Evolutionary conservation across 2,888 invertebrate species (phyloP).

Genomic region (Chymomyza amoena): DNA sequence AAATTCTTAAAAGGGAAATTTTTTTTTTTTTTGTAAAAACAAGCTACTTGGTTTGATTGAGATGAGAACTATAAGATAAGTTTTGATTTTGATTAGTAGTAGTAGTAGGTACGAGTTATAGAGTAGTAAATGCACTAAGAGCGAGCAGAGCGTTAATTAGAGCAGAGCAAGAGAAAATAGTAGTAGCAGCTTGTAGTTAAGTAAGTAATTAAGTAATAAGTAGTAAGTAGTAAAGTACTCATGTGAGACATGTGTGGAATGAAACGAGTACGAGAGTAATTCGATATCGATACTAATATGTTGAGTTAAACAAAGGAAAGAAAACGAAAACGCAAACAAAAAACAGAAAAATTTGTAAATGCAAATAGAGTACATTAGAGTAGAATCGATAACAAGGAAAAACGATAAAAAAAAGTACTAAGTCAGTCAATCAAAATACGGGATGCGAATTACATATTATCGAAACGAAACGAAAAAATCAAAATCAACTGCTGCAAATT

Average conservation of each 20-base stretch:
- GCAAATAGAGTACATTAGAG: not conserved
- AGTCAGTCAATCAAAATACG: conserved; percentile 53
- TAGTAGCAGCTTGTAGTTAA: not conserved
- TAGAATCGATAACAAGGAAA: not conserved
- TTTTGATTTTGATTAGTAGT: too few species aligned
- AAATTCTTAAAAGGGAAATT: not conserved
- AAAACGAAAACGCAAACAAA: too few species aligned
- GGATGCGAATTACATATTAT: conserved; percentile 42
- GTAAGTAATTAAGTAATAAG: not conserved
- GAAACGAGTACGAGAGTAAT: too few species aligned
- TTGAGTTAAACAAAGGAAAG: too few species aligned
- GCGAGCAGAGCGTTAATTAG: not conserved
- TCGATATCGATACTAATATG: not conserved
- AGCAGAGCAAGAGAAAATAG: not conserved
- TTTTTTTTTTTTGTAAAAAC: not conserved
- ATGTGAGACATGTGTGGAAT: not conserved
- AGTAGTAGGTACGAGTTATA: not conserved
- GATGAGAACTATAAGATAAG: not conserved
- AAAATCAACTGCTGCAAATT: not conserved
- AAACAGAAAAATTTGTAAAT: not conserved
- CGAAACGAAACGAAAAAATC: not conserved
- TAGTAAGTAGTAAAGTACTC: not conserved
- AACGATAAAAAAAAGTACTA: not conserved
- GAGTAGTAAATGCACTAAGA: not conserved
- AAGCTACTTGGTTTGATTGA: not conserved